Evolutionary conservation across 2,113 vertebrate genomes (phyloP).

Genomic region (Holacanthus passer): DNA sequence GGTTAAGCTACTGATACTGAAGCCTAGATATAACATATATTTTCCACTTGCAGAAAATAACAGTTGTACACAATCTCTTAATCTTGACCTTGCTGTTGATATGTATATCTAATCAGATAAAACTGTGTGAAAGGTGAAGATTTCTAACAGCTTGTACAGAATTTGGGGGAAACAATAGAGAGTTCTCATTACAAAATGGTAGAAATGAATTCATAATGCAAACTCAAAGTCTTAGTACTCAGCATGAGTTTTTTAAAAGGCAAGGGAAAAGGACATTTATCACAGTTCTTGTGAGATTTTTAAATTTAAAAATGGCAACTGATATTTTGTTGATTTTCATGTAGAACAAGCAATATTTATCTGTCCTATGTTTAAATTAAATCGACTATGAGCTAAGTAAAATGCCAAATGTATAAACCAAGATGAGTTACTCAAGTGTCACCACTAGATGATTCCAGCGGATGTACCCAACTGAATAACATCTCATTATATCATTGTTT

Average conservation of each 20-base stretch:
- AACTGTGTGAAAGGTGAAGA: neutral
- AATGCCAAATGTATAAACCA: neutral
- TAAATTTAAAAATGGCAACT: neutral
- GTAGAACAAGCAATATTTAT: neutral
- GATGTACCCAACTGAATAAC: neutral
- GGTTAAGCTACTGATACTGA: conserved; percentile 39
- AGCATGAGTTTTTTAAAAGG: neutral
- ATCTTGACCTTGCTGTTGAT: conserved; percentile 51
- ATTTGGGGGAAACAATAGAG: neutral
- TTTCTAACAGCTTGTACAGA: neutral
- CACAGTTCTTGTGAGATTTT: neutral
- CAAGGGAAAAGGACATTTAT: neutral
- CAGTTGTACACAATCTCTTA: neutral
- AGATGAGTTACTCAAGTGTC: neutral
- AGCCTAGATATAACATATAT: conserved; percentile 15
- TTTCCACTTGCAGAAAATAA: conserved; percentile 43
- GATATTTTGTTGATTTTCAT: neutral
- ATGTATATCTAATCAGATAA: conserved; percentile 14
- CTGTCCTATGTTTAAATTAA: neutral
- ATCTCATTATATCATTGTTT: neutral
- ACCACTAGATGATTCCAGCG: neutral
- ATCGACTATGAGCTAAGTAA: neutral
- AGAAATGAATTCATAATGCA: neutral
- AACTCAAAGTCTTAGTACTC: neutral
- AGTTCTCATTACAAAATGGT: neutral